Conservation (phyloP, 2,113 vertebrate genomes). For the Etia nguti region DNA sequence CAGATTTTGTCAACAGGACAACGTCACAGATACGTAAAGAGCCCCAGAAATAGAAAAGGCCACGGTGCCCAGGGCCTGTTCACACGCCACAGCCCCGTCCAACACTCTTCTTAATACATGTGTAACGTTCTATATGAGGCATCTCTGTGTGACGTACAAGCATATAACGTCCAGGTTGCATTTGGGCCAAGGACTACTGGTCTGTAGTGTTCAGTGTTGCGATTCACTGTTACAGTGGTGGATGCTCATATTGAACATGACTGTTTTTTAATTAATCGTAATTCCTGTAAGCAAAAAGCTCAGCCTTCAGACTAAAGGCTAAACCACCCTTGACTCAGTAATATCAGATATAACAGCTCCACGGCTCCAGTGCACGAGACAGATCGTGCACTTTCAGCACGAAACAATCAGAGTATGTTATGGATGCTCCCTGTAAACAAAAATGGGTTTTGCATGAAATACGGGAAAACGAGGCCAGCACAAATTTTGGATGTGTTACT, state of each 20-base stretch:
- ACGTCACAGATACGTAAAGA: not conserved
- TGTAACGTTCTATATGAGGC: not conserved
- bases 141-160: not conserved
- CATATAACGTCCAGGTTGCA: not conserved
- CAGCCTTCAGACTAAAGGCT: not conserved
- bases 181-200: not conserved
- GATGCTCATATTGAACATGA: not conserved
- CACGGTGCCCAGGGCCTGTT: not conserved
- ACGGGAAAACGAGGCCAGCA: accelerated
- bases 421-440: not conserved
- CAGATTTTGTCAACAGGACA: not conserved
- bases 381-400: accelerated
- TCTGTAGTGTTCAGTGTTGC: not conserved
- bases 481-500: not conserved
- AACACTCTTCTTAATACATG: not conserved
- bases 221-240: not conserved
- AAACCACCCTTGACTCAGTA: not conserved
- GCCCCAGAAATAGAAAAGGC: not conserved
- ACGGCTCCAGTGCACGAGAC: not conserved
- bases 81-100: not conserved
- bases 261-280: not conserved
- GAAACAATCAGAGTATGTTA: too few species aligned
- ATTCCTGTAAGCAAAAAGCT: not conserved
- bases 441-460: not conserved
- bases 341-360: not conserved